A percentile compares a stretch with the other conserved stretches of the same genome.
Conservation (phyloP, 2,797 vertebrate species). For the Phaenicophaeus curvirostris region DNA sequence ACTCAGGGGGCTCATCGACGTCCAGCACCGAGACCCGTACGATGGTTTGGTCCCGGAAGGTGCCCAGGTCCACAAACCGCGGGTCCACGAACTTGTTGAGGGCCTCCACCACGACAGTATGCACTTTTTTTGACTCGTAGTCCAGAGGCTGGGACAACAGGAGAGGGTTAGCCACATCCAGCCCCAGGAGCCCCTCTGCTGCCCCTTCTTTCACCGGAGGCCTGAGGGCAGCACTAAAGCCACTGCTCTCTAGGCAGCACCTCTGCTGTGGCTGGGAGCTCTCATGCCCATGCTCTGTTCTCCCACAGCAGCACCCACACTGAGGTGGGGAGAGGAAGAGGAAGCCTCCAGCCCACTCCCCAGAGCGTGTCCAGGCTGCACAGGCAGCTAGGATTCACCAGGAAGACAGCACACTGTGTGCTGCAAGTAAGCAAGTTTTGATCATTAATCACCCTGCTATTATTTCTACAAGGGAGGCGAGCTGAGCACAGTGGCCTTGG, state of each 20-base stretch:
- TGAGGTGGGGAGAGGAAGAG: neutral
- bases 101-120: slow-evolving; percentile 94
- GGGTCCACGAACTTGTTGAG: slow-evolving; percentile 96
- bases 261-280: neutral
- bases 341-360: neutral
- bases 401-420: neutral
- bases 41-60: slow-evolving; percentile 94
- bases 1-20: slow-evolving; percentile 91
- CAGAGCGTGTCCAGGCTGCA: neutral
- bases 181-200: neutral
- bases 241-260: neutral
- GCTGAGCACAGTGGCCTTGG: neutral
- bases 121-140: slow-evolving; percentile 90
- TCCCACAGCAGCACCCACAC: neutral
- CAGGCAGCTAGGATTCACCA: neutral
- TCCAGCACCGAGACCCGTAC: slow-evolving; percentile 91
- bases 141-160: slow-evolving; percentile 83
- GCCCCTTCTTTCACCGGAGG: neutral
- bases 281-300: neutral
- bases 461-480: neutral
- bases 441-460: slow-evolving; percentile 21
- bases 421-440: neutral
- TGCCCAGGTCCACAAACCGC: slow-evolving; percentile 88
- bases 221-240: fast-evolving
- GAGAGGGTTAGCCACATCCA: slow-evolving; percentile 6